Evolutionary conservation across 2,888 invertebrate genomes (phyloP), one percentile per base, ranked within the genome.

Genomic region (Brenthis hecate): DNA sequence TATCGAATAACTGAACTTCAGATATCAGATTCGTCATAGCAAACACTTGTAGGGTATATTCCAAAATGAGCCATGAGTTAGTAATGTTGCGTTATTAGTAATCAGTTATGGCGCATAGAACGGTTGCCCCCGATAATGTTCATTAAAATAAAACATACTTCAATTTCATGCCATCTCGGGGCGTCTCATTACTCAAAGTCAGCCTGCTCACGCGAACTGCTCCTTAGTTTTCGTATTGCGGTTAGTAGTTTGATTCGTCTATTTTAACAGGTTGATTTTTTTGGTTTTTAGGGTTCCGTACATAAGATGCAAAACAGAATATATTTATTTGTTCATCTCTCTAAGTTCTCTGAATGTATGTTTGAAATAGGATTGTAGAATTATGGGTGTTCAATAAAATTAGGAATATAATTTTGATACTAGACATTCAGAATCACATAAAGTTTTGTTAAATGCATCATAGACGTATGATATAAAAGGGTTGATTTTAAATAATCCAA

Each of bases 101-200:
- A 81, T 80, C 75, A 74, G 72, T 70, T 73, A 74, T 75, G 72
- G 76, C 74, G 73, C 76, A 74, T 78, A 76, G 83, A 87, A 85
- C 86, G 86, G 87, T 87, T 80, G 87, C 74, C 87, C 88, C 78
- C 87, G 84, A 86, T 87, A 74, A 75, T 64, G 74, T 81, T 86
- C 85, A 87, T 87, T 86, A 87, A 85, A 86, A 85, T 83, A 86
- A 86, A 88, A 85, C 83, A 81, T 78, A 82, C 81, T 83, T 85
- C 82, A 86, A 85, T 86, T 86, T 83, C 80, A 84, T 84, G 80
- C 77, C 82, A 86, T 87, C 86, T 86, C 78, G 76, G 62, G 75
- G 78, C 78, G 76, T 80, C 83, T 87, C 88, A 88, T 90, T 85
- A 89, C 83, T 89, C 87, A 88, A 87, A 85, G 89, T 86, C 86